Evolutionary conservation across 2,888 invertebrate genomes (phyloP), one percentile per base, ranked within the genome.

Genomic region (Oeneis ivallda): DNA sequence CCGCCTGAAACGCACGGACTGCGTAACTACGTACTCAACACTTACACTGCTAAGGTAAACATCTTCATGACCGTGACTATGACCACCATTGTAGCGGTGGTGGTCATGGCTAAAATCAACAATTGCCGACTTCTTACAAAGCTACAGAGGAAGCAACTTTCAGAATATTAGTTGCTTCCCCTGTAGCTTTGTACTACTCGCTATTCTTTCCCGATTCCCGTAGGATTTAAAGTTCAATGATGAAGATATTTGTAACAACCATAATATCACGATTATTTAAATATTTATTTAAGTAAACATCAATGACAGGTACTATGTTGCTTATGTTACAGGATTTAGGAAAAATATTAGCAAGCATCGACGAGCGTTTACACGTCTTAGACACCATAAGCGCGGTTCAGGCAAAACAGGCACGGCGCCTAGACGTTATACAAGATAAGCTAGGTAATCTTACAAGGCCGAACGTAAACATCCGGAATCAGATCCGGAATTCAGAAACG

Each of bases 381-480:
- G 92, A 92, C 74, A 84, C 84, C 17, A 84, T 92, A 70, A 86
- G 85, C 74, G 81, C 84, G 1, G 83, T 81, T 41, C 92, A 92
- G 76, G 81, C 76, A 32, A 88, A 89, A 75, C 90, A 91, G 74
- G 84, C 87, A 45, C 81, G 89, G 15, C 85, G 89, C 19, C 80
- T 92, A n/a, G 90, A 92, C 81, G 80, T 82, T 71, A 87, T 92
- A 72, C 89, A 92, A 73, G 87, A 91, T 71, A 92, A 90, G 82
- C 81, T 92, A 60, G 92, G 92, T 92, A 74, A 50, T 19, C 11
- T 26, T 17, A 17, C 5, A 26, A 26, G 26, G 26, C 26, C 26
- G 26, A 26, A 2, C 26, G 26, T 26, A 26, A 26, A 26, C 26
- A 26, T 26, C 26, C 26, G 26, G 26, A 26, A 26, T 26, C 26